Conservation (phyloP, 2,888 invertebrate genomes). For the Yponomeuta evonymella region DNA sequence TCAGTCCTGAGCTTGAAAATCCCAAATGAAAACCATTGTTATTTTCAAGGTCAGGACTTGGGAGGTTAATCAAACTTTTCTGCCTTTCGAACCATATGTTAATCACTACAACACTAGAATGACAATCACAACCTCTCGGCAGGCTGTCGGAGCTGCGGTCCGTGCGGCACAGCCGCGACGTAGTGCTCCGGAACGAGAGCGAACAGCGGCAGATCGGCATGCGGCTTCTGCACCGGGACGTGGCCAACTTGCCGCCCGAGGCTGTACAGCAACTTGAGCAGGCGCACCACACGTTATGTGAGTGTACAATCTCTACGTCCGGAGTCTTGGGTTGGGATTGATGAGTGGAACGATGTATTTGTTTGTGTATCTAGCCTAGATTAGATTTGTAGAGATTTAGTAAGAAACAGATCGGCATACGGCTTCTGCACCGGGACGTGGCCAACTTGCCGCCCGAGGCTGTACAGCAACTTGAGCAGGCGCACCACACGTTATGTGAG, state of each 20-base stretch:
- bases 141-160: constrained; percentile 85
- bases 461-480: constrained; percentile 82
- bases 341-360: neutral
- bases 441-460: constrained; percentile 84
- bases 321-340: neutral
- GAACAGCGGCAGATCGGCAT: constrained; percentile 85
- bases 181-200: constrained; percentile 84
- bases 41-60: too few species aligned
- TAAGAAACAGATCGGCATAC: constrained; percentile 83
- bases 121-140: neutral
- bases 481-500: constrained; percentile 85
- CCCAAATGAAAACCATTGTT: too few species aligned
- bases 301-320: constrained; percentile 40
- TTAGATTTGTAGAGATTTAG: too few species aligned
- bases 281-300: constrained; percentile 85
- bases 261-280: constrained; percentile 84
- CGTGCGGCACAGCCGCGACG: constrained; percentile 85
- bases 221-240: constrained; percentile 83
- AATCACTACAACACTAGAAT: too few species aligned
- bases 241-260: constrained; percentile 82
- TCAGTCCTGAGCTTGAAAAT: too few species aligned
- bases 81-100: too few species aligned
- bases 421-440: constrained; percentile 83
- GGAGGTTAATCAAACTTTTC: too few species aligned
- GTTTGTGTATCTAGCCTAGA: too few species aligned